A percentile compares a stretch with the other conserved stretches of the same genome.
Evolutionary conservation across 2,888 invertebrate genomes (phyloP).

Genomic region (Automeris io): DNA sequence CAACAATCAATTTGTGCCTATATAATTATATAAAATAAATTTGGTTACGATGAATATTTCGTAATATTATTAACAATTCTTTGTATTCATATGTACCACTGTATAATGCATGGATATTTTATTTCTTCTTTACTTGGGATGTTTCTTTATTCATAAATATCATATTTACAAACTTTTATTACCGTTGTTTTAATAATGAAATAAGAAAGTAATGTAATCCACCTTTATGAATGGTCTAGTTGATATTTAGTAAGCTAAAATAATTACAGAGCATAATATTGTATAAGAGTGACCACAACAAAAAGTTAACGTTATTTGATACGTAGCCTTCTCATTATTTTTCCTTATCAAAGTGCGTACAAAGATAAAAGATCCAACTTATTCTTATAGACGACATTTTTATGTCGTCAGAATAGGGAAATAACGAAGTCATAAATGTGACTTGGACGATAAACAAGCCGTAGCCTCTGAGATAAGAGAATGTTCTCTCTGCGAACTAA

Average conservation of each 20-base stretch:
- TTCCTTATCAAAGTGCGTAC: constrained; percentile 62
- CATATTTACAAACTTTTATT: no score
- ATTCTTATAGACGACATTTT: constrained; percentile 68
- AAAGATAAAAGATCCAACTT: constrained; percentile 59
- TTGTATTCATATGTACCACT: no score
- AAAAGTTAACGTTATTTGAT: constrained; percentile 60
- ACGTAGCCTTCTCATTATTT: constrained; percentile 64
- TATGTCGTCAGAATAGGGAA: constrained; percentile 70
- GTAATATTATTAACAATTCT: no score
- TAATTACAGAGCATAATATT: constrained; percentile 17
- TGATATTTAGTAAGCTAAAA: not conserved
- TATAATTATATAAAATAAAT: no score
- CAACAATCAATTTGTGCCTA: no score
- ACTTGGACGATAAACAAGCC: constrained; percentile 69
- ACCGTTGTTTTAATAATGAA: no score
- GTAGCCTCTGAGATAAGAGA: constrained; percentile 57
- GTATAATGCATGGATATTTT: no score
- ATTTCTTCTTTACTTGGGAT: no score
- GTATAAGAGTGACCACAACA: constrained; percentile 51
- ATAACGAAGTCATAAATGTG: constrained; percentile 71
- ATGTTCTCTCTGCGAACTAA: constrained; percentile 41
- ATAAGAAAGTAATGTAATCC: no score
- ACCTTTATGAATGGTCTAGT: not conserved
- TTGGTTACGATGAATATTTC: no score
- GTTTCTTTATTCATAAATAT: no score